phyloP scores from a whole-genome alignment of 1,140 invertebrate genomes.

The Neodiprion pinetum region DNA sequence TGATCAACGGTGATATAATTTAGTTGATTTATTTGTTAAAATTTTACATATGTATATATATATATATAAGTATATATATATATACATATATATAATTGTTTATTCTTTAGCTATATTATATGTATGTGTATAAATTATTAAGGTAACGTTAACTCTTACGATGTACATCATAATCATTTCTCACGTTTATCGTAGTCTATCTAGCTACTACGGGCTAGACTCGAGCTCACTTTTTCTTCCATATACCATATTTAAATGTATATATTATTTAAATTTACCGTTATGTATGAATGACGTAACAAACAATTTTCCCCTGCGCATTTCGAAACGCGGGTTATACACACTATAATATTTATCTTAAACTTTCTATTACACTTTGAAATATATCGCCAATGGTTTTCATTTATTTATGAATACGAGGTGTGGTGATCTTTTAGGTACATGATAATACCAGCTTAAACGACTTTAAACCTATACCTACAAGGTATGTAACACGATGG shows the following conservation, averaged over 20 bases:
- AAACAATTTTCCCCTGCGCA: constrained; percentile 9
- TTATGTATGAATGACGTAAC: constrained; percentile 21
- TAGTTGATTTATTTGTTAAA: constrained; percentile 26
- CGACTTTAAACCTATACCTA: neutral
- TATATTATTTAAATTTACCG: neutral
- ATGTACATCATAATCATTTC: constrained; percentile 14
- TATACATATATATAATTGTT: constrained; percentile 14
- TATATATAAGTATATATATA: constrained; percentile 3
- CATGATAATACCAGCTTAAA: neutral
- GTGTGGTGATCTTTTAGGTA: neutral
- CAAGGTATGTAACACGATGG: neutral
- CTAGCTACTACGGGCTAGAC: constrained; percentile 19
- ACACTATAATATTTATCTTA: too few species aligned
- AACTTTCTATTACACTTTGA: too few species aligned
- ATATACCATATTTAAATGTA: neutral
- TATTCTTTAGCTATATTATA: neutral
- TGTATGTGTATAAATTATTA: neutral
- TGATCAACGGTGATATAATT: constrained; percentile 44
- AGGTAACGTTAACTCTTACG: neutral
- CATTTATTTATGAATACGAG: neutral
- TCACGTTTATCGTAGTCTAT: constrained; percentile 4
- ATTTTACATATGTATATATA: neutral
- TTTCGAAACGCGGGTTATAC: neutral
- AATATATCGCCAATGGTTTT: neutral
- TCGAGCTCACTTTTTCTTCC: constrained; percentile 11